A percentile compares a stretch with the other conserved stretches of the same genome.
phyloP scores from a whole-genome alignment of 2,113 vertebrate species.

The Erpornis zantholeuca region DNA sequence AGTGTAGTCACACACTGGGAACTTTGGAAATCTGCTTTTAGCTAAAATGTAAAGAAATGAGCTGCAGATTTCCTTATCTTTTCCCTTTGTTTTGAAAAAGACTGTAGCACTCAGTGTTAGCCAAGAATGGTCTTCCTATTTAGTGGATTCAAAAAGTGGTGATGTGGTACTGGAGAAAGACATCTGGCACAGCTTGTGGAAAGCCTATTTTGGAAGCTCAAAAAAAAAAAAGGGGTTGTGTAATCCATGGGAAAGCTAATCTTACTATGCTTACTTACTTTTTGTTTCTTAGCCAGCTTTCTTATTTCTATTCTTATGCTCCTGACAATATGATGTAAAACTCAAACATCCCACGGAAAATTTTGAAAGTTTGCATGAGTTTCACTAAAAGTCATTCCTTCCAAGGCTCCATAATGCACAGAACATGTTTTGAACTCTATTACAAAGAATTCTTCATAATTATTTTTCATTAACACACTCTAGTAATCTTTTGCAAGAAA shows the following conservation, averaged over 20 bases:
- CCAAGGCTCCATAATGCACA: neutral
- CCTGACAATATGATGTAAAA: slow-evolving; percentile 15
- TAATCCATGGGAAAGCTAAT: slow-evolving; percentile 21
- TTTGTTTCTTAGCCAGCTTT: slow-evolving; percentile 28
- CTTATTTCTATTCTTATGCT: neutral
- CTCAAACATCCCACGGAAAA: neutral
- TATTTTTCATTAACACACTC: neutral
- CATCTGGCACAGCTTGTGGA: slow-evolving; percentile 20
- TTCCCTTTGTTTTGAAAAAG: neutral
- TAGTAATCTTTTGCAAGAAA: neutral
- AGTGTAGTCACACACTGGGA: neutral
- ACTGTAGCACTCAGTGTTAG: neutral
- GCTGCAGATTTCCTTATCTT: neutral
- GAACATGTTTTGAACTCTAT: neutral
- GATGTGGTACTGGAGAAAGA: neutral
- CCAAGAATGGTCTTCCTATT: neutral
- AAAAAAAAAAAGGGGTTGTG: neutral
- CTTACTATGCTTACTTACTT: neutral
- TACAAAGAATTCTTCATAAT: neutral
- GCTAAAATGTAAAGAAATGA: neutral
- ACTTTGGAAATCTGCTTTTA: neutral
- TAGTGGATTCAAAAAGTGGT: neutral
- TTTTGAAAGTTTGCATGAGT: slow-evolving; percentile 8
- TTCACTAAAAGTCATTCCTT: neutral
- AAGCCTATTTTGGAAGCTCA: neutral